These are phyloP conservation scores for Lochmaea capreae DNA, from an alignment of 2,888 invertebrate genomes.

Conservation along the genomic window DNA sequence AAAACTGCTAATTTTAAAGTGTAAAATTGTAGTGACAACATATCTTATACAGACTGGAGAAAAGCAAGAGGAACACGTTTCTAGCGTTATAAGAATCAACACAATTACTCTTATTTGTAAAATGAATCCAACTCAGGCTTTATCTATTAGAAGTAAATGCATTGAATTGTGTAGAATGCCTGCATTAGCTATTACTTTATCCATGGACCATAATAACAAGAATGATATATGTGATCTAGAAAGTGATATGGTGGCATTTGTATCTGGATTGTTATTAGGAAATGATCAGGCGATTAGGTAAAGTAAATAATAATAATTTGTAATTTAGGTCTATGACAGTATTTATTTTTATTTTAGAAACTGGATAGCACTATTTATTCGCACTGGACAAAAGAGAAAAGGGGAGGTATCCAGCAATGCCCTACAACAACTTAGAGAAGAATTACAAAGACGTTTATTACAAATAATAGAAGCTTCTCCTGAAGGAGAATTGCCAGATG, in stretches of 20 bases:
- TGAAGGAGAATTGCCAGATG: constrained; percentile 72
- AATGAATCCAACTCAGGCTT: constrained; percentile 89
- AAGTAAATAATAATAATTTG: not conserved
- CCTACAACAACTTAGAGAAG: constrained; percentile 78
- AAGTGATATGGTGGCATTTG: constrained; percentile 67
- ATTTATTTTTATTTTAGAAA: constrained; percentile 67
- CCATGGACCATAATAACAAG: constrained; percentile 72
- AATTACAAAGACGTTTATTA: constrained; percentile 79
- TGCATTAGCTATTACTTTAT: constrained; percentile 85
- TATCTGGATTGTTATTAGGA: constrained; percentile 87
- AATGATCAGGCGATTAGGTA: constrained; percentile 82
- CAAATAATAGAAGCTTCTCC: constrained; percentile 73
- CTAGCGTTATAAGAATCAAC: constrained; percentile 79
- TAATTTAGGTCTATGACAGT: not conserved
- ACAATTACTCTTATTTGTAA: constrained; percentile 85
- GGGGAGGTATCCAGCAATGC: constrained; percentile 78
- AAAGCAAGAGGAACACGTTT: constrained; percentile 87
- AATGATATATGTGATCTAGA: constrained; percentile 52
- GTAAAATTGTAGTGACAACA: constrained; percentile 75
- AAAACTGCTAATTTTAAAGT: constrained; percentile 23
- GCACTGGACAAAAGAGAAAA: constrained; percentile 87
- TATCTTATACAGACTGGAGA: constrained; percentile 89
- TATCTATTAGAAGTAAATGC: constrained; percentile 87
- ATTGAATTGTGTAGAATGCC: constrained; percentile 92
- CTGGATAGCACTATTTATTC: constrained; percentile 93